Percentiles rank a stretch among this genome's conserved stretches.
These are phyloP conservation scores for Labia minor DNA, from an alignment of 2,888 invertebrate genomes.

Conservation along the genomic window DNA sequence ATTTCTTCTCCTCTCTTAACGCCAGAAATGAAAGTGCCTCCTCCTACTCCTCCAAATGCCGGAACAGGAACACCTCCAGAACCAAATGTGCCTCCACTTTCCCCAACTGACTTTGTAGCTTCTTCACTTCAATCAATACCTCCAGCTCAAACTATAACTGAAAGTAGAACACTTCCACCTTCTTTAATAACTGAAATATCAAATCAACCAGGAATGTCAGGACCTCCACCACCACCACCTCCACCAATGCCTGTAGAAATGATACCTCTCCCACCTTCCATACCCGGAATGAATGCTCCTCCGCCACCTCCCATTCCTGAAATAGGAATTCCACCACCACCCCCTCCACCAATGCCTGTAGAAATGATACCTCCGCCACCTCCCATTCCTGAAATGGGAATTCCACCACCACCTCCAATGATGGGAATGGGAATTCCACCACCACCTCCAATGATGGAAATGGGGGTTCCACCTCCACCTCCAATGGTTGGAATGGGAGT, in stretches of 20 bases:
- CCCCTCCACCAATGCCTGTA: constrained; percentile 28
- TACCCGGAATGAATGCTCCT: constrained; percentile 36
- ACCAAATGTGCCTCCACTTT: too few species aligned
- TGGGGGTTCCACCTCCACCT: too few species aligned
- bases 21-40: too few species aligned
- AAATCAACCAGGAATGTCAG: not conserved
- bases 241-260: constrained; percentile 25
- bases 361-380: constrained; percentile 35
- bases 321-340: constrained; percentile 32
- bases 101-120: too few species aligned
- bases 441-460: constrained; percentile 35
- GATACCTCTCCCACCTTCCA: constrained; percentile 29
- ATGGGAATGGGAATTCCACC: constrained; percentile 29
- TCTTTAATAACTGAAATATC: constrained; percentile 26
- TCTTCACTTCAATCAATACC: too few species aligned
- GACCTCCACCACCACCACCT: constrained; percentile 26
- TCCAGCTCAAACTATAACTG: too few species aligned
- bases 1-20: too few species aligned
- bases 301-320: constrained; percentile 35
- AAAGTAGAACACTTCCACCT: too few species aligned
- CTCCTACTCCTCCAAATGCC: too few species aligned
- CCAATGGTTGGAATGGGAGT: constrained; percentile 30
- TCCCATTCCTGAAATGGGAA: constrained; percentile 31
- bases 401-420: constrained; percentile 33
- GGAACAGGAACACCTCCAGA: too few species aligned